Base-by-base conservation (phyloP, 2,113 vertebrate species). In the Dipodomys merriami region DNA sequence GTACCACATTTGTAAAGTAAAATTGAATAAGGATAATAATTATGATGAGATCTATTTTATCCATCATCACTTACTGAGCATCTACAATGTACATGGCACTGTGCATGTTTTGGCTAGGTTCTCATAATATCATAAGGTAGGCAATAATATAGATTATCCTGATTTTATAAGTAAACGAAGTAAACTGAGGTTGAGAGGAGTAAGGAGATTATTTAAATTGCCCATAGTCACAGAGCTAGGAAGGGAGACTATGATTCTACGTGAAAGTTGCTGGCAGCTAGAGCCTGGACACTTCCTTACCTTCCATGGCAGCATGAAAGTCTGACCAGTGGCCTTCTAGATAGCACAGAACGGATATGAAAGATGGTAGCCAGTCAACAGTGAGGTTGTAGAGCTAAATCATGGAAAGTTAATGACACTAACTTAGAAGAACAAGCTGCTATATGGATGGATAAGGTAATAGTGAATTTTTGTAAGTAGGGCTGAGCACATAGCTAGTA, bases 361-460 rank as follows among this genome's bases (percentile, higher is more conserved):
- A 60, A 44, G 11, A 62, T 9, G 6, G 53, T 0, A 27, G 27
- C 4, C 65, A 19, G 25, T 57, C 53, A 57, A 57, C 44, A 76
- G 49, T 22, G 33, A 60, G 39, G 6, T 33, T 3, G 11, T 27
- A 2, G 8, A 65, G 57, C 19, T 53, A 23, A 73, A 10, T 62
- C 15, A 1, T 0, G 0, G 15, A 35, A 57, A 25, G 30, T 57
- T 4, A 23, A 5, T 5, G 16, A 3, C 3, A n/a, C 6, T 9
- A 30, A 12, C 18, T 7, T 60, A 6, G 11, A 29, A 44, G 30
- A 79, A 44, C 0, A 10, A 6, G 7, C 7, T 60, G 15, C 6
- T 8, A 2, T 16, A 57, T 57, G 53, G 5, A 33, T 46, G 33
- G 18, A 60, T 46, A 6, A 0, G 27, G 57, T 5, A 20, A 13